These are phyloP conservation scores for Diadophis punctatus DNA, from an alignment of 2,113 vertebrate genomes.

Conservation along the genomic window DNA sequence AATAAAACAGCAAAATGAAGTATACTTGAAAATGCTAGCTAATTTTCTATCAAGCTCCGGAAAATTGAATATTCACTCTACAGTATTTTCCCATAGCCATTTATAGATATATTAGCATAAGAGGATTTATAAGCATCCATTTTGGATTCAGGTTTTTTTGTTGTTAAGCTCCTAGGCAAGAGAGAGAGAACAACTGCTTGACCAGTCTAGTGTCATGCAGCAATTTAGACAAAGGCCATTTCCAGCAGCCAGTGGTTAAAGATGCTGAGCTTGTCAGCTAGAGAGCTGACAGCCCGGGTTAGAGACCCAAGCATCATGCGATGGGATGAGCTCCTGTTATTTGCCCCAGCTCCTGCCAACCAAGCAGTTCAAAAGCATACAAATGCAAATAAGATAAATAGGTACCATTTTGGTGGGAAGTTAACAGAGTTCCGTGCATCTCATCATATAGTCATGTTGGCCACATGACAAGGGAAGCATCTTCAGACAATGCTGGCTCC, in stretches of 20 bases:
- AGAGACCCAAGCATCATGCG: background rate
- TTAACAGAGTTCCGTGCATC: background rate
- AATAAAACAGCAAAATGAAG: constrained; percentile 40
- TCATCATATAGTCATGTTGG: background rate
- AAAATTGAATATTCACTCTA: background rate
- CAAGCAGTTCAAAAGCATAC: background rate
- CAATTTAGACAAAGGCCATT: background rate
- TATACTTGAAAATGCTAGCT: background rate
- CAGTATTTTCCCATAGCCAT: constrained; percentile 36
- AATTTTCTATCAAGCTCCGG: background rate
- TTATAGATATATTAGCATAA: background rate
- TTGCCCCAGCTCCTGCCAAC: background rate
- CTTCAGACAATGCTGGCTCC: background rate
- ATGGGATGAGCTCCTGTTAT: background rate
- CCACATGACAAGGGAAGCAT: background rate
- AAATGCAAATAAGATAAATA: background rate
- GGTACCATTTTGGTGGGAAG: background rate
- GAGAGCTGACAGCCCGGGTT: no score
- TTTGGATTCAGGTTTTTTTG: background rate
- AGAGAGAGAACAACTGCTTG: background rate
- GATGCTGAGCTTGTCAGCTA: background rate
- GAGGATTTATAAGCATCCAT: background rate
- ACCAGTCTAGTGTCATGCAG: no score
- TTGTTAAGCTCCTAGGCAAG: background rate
- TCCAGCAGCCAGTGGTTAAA: background rate